A percentile compares a stretch with the other conserved stretches of the same genome.
Conservation (phyloP, 1,140 invertebrate species). For the roundworm (Caenorhabditis elegans) region WBcel235 BX284602.5:7130501-7131000, state of each 20-base stretch:
- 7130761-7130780: too few relatives aligned
- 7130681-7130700: background rate
- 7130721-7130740: background rate
- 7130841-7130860: conserved; percentile 7
- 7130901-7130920: background rate
- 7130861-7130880: conserved; percentile 1
- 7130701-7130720: background rate
- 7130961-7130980: conserved; percentile 22
- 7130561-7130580: too few relatives aligned
- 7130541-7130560: too few relatives aligned
- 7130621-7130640: background rate
- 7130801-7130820: conserved; percentile 7
- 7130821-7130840: conserved; percentile 4
- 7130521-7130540: background rate
- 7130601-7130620: too few relatives aligned
- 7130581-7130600: too few relatives aligned
- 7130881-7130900: background rate
- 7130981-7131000: background rate
- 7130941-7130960: conserved; percentile 33
- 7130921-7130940: conserved; percentile 35
- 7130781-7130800: background rate
- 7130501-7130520: conserved; percentile 10
- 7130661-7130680: background rate
- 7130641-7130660: conserved; percentile 5
- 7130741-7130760: background rate